Percentiles rank a stretch among this genome's conserved stretches.
Conservation (phyloP, 1,140 invertebrate species). For the Drosophila nasuta region DNA sequence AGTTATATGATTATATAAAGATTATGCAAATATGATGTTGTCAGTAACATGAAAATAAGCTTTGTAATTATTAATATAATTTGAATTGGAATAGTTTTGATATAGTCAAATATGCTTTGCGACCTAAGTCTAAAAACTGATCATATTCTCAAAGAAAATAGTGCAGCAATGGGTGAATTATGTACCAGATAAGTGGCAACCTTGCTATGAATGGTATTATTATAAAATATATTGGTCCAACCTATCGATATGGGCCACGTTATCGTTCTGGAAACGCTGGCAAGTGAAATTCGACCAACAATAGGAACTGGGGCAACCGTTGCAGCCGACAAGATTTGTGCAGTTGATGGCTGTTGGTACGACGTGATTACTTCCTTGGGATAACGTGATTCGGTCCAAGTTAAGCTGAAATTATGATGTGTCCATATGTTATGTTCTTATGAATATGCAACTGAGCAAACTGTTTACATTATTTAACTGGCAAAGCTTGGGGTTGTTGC, state of each 20-base stretch:
- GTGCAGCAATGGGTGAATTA: too few species aligned
- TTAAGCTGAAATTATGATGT: constrained; percentile 53
- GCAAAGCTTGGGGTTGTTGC: constrained; percentile 68
- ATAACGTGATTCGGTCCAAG: constrained; percentile 74
- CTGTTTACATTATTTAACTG: constrained; percentile 58
- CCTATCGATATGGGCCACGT: constrained; percentile 53
- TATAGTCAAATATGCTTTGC: too few species aligned
- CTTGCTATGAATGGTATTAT: background rate
- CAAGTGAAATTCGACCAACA: constrained; percentile 75
- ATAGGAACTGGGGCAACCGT: constrained; percentile 55
- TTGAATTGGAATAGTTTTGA: too few species aligned
- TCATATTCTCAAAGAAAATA: too few species aligned
- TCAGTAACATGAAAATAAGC: too few species aligned
- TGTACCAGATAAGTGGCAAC: too few species aligned
- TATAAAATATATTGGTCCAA: constrained; percentile 21
- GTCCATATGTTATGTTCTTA: background rate
- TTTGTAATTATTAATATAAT: too few species aligned
- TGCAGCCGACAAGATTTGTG: constrained; percentile 46
- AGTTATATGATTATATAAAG: too few species aligned
- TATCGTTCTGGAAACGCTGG: constrained; percentile 77
- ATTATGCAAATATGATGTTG: too few species aligned
- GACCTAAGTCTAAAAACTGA: too few species aligned
- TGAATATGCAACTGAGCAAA: background rate
- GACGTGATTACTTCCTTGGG: constrained; percentile 66
- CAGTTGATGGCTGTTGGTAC: constrained; percentile 51